phyloP scores from a whole-genome alignment of 2,888 invertebrate species.

The Drosophila paramelanica region DNA sequence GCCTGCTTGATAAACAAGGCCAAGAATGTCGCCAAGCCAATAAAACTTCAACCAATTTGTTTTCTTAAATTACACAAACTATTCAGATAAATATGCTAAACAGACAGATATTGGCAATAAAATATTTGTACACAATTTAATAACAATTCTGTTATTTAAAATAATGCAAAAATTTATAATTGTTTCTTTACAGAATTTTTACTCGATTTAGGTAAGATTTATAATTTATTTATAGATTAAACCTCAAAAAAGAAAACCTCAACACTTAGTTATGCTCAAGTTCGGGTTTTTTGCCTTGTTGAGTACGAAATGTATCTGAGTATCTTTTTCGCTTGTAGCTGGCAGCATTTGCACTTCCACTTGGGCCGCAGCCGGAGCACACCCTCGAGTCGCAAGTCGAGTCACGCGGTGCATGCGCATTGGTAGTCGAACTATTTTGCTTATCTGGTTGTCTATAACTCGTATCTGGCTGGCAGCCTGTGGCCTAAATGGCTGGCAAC shows the following conservation, averaged over 20 bases:
- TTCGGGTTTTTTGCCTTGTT: neutral
- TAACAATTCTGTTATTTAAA: no score
- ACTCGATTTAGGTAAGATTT: no score
- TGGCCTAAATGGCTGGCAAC: conserved; percentile 65
- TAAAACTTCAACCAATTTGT: conserved; percentile 6
- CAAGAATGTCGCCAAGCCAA: conserved; percentile 8
- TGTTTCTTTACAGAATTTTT: no score
- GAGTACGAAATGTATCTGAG: conserved; percentile 1
- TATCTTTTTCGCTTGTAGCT: conserved; percentile 12
- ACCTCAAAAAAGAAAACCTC: no score
- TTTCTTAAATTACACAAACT: neutral
- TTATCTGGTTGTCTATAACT: conserved; percentile 63
- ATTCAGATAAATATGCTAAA: neutral
- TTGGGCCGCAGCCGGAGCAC: conserved; percentile 3
- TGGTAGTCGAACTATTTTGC: conserved; percentile 49
- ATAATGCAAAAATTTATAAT: no score
- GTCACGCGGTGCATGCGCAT: conserved; percentile 43
- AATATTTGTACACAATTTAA: neutral
- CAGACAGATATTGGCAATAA: neutral
- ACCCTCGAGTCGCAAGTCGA: conserved; percentile 28
- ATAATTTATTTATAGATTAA: no score
- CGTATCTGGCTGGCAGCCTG: conserved; percentile 51
- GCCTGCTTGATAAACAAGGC: conserved; percentile 22
- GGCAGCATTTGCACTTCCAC: neutral
- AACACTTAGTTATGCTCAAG: no score